phyloP scores from a whole-genome alignment of 2,797 vertebrate genomes.

The Orestias chungarensis region DNA sequence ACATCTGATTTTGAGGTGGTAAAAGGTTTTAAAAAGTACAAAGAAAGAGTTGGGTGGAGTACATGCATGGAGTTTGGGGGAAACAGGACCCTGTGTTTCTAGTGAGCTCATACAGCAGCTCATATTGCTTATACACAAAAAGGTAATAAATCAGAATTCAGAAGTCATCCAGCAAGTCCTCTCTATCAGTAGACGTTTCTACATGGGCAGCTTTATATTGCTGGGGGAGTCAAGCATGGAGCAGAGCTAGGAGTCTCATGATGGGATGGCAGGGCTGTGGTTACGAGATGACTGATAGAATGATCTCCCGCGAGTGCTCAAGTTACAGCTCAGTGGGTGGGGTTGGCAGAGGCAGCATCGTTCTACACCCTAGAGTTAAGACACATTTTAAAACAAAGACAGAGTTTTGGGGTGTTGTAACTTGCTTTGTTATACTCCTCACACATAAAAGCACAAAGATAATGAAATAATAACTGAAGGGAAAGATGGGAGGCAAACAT shows the following conservation, averaged over 20 bases:
- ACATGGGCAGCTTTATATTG: constrained; percentile 64
- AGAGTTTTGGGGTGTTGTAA: constrained; percentile 4
- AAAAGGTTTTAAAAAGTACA: constrained; percentile 12
- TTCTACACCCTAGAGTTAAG: constrained; percentile 2
- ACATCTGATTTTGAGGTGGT: background rate
- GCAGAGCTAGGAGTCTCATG: constrained; percentile 45
- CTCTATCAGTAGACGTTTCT: constrained; percentile 67
- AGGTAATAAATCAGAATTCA: constrained; percentile 69
- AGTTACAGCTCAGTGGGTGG: constrained; percentile 61
- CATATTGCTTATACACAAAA: constrained; percentile 26
- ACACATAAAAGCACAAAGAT: background rate
- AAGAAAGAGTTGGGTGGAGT: constrained; percentile 36
- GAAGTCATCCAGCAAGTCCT: constrained; percentile 53
- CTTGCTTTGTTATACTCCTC: constrained; percentile 18
- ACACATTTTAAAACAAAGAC: constrained; percentile 30
- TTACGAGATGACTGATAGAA: constrained; percentile 64
- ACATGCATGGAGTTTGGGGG: constrained; percentile 26
- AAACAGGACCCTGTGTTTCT: constrained; percentile 33
- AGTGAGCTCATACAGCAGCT: constrained; percentile 41
- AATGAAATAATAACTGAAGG: background rate
- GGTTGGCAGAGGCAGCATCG: constrained; percentile 31
- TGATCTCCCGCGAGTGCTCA: constrained; percentile 53
- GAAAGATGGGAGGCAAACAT: constrained; percentile 28
- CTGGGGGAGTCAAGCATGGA: constrained; percentile 53
- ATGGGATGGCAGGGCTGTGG: constrained; percentile 57